Evolutionary conservation across 2,888 invertebrate genomes (phyloP), one percentile per base, ranked within the genome.

Genomic region (Pachliopta kotzebuea): DNA sequence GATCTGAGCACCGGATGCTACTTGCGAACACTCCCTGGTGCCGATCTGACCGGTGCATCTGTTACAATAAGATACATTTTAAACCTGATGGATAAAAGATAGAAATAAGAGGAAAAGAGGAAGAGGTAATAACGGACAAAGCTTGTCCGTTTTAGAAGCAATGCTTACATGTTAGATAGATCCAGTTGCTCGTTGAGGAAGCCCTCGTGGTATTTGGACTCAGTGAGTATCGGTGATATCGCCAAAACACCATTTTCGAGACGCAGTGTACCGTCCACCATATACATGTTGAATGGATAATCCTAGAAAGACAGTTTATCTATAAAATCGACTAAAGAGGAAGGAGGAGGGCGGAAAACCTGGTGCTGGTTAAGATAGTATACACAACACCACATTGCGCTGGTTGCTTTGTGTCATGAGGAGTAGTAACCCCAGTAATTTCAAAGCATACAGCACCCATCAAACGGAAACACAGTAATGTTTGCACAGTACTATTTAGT

Each of bases 221-320:
- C 93, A 2, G 94, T 78, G 0, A 91, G 76, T 0, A 88, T 79
- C 0, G 96, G 96, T 49, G 84, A 92, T 61, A 96, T 93, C 67
- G 90, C 84, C 14, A 96, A 85, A 2, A 85, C 81, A 0, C 94
- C 94, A 56, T 93, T 85, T 21, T 83, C 79, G 0, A 93, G 78
- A 26, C 69, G 77, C 8, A 95, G 78, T 20, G 94, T 94, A n/a
- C 89, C 85, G 2, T 93, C 92, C 67, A 94, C 92, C 69, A 87
- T 84, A 75, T 95, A 95, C 18, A 94, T 83, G 67, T 94, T 94
- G 84, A 95, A 96, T 54, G 95, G 95, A 80, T 93, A 94, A 78
- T 95, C 94, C 95, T 94, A 72, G 7, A 72, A 74, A 54, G 18
- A 14, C 4, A 11, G 37, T 14, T 2, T 2, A 37, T 11, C 11